Conservation (phyloP, 2,797 vertebrate species). For the Atherinosoma microstoma region DNA sequence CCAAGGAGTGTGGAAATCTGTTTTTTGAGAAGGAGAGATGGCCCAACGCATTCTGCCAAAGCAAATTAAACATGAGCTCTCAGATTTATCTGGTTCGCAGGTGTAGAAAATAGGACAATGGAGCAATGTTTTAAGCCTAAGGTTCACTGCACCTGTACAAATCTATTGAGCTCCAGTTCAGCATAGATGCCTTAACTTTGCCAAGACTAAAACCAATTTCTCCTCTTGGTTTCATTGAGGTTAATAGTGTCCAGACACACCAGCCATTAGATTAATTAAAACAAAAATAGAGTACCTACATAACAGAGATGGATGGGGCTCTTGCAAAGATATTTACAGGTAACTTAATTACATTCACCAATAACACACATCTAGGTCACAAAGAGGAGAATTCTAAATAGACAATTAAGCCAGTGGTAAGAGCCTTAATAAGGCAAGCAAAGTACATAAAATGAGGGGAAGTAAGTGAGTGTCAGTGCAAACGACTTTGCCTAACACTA, state of each 20-base stretch:
- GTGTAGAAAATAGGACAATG: not conserved
- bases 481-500: constrained; percentile 81
- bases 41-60: not conserved
- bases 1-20: not conserved
- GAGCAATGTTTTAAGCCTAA: not conserved
- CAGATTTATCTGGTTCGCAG: not conserved
- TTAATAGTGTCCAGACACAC: constrained; percentile 76
- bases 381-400: constrained; percentile 84
- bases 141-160: constrained; percentile 9
- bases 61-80: not conserved
- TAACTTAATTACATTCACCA: constrained; percentile 84
- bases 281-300: constrained; percentile 71
- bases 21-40: not conserved
- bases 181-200: constrained; percentile 32
- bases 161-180: constrained; percentile 25
- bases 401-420: constrained; percentile 81
- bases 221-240: constrained; percentile 62
- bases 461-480: constrained; percentile 81
- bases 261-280: constrained; percentile 83
- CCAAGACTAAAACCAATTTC: constrained; percentile 41
- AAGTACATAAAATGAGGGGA: constrained; percentile 81
- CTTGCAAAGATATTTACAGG: constrained; percentile 82
- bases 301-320: constrained; percentile 81
- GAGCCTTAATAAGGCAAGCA: constrained; percentile 82
- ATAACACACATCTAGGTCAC: constrained; percentile 86